These are phyloP conservation scores for Polydesmus complanatus DNA, from an alignment of 2,888 invertebrate species.

Conservation along the genomic window DNA sequence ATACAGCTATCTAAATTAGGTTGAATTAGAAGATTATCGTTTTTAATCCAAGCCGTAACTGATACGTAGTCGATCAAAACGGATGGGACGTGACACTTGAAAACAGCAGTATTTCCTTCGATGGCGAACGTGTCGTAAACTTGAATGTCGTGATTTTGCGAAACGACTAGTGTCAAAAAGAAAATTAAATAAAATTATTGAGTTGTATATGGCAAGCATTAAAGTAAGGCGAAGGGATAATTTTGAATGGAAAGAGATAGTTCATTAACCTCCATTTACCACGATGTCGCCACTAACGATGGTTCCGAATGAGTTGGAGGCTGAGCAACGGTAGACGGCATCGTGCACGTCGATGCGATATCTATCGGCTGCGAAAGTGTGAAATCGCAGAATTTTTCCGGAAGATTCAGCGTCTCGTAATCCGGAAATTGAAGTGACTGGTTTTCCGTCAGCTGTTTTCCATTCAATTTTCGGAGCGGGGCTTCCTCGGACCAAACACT, in stretches of 20 bases:
- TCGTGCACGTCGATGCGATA: slow-evolving; percentile 4
- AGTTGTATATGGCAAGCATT: too few species aligned
- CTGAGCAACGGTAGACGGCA: slow-evolving; percentile 4
- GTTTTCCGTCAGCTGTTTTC: slow-evolving; percentile 1
- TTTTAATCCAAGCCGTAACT: slow-evolving; percentile 14
- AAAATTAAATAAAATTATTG: neutral
- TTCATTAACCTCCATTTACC: slow-evolving; percentile 2
- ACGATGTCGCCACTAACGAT: slow-evolving; percentile 2
- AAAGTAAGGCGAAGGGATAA: neutral
- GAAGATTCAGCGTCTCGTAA: neutral
- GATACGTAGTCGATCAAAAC: slow-evolving; percentile 3
- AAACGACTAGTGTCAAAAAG: neutral
- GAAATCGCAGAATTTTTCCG: slow-evolving; percentile 1
- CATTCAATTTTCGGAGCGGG: slow-evolving; percentile 2
- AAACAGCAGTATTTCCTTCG: slow-evolving; percentile 14
- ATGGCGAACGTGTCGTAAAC: slow-evolving; percentile 15
- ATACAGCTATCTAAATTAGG: neutral
- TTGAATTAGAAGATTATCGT: slow-evolving; percentile 11
- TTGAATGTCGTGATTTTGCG: slow-evolving; percentile 11
- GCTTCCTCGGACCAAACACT: neutral
- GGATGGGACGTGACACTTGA: slow-evolving; percentile 11
- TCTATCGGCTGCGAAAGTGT: neutral
- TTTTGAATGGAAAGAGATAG: neutral
- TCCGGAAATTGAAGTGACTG: neutral
- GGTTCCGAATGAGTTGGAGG: neutral